Evolutionary conservation across 2,797 vertebrate genomes (phyloP), one percentile per base, ranked within the genome.

Genomic region (Astyanax mexicanus): DNA sequence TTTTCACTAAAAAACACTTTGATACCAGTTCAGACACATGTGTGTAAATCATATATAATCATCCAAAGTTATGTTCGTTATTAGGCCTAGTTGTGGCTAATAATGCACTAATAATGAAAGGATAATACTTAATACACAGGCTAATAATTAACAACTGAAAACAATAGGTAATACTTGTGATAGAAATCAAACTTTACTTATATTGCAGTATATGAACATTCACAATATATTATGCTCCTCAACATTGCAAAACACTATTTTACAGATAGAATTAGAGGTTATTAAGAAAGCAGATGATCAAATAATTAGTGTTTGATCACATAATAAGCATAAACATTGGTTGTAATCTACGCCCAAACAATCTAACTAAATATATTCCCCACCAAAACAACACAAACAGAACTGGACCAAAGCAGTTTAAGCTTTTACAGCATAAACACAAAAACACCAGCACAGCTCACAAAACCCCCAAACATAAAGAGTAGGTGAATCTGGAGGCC

Each of bases 391-490:
- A 25, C 9, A 25, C 9, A 38, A 12, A 13, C 12, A n/a, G n/a
- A n/a, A 70, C 64, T 32, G 5, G 47, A 37, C 12, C n/a, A 17
- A 29, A 38, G 17, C 29, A n/a, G n/a, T n/a, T n/a, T n/a, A n/a
- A n/a, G n/a, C 32, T 15, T 35, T 11, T 55, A 55, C 4, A n/a
- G n/a, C n/a, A n/a, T n/a, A n/a, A n/a, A n/a, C 12, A 35, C 45
- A 69, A 27, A 19, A 70, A 47, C 49, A 60, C 57, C 27, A 64
- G 67, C 74, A 78, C 52, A 45, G n/a, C 44, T 45, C 69, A 80
- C 68, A 79, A 81, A 75, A 79, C 57, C 52, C 52, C 55, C 35
- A 21, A 57, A 85, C 77, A 86, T 84, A 79, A 71, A 78, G n/a
- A 61, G 65, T 21, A 29, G 15, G n/a, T n/a, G n/a, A 37, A 76